These are phyloP conservation scores for Philereme vetulata DNA, from an alignment of 2,888 invertebrate species.

Conservation along the genomic window DNA sequence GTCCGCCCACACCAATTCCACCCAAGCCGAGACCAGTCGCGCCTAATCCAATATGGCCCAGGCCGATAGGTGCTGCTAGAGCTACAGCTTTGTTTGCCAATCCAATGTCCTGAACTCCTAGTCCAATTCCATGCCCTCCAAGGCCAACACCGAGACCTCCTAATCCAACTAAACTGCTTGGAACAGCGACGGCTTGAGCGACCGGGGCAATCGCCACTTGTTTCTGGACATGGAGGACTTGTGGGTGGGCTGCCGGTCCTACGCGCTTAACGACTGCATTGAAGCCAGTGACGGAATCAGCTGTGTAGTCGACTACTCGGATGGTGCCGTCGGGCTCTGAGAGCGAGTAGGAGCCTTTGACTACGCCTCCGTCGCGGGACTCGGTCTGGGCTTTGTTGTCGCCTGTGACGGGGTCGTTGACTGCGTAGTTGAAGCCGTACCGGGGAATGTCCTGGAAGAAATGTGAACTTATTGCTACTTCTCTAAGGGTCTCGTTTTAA, in stretches of 20 bases:
- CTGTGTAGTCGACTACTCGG: conserved; percentile 72
- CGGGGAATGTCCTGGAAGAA: conserved; percentile 65
- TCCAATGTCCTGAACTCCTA: conserved; percentile 7
- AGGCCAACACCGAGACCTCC: conserved; percentile 40
- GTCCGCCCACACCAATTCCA: conserved; percentile 30
- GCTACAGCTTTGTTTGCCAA: conserved; percentile 3
- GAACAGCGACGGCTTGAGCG: conserved; percentile 4
- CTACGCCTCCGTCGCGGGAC: conserved; percentile 70
- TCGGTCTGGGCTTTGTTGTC: conserved; percentile 77
- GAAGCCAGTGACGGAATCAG: conserved; percentile 71
- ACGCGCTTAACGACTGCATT: conserved; percentile 75
- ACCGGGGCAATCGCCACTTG: conserved; percentile 40
- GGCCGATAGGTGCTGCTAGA: conserved; percentile 6
- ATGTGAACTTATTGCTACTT: background rate
- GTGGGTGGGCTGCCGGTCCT: conserved; percentile 68
- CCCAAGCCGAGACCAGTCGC: conserved; percentile 27
- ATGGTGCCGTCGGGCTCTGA: conserved; percentile 76
- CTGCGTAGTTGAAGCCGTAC: conserved; percentile 79
- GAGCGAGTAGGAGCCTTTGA: conserved; percentile 75
- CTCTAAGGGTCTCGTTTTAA: too few relatives aligned
- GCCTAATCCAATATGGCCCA: conserved; percentile 5
- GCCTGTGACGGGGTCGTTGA: conserved; percentile 75
- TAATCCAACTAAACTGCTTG: conserved; percentile 26
- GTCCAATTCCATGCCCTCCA: conserved; percentile 16
- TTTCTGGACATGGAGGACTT: conserved; percentile 31